phyloP scores from a whole-genome alignment of 2,797 vertebrate species.

The Aldrovandia affinis region DNA sequence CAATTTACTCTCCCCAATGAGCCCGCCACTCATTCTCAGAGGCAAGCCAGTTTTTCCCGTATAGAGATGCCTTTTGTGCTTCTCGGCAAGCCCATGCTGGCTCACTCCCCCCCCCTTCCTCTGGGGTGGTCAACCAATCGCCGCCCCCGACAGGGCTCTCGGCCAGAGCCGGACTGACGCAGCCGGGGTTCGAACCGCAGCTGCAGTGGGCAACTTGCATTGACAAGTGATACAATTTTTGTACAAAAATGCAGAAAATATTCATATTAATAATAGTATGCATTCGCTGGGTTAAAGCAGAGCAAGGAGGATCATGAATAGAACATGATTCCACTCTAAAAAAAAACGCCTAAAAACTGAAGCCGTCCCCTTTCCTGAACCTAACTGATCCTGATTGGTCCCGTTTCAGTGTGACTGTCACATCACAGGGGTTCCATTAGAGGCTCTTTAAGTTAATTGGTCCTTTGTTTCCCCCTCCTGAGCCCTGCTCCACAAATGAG shows the following conservation, averaged over 20 bases:
- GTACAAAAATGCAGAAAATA: background rate
- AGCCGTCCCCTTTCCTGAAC: background rate
- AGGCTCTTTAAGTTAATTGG: constrained; percentile 33
- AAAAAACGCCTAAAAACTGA: background rate
- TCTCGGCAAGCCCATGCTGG: no score
- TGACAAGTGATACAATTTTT: background rate
- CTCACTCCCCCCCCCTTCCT: no score
- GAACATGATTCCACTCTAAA: background rate
- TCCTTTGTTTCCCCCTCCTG: constrained; percentile 38
- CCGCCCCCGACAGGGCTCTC: no score
- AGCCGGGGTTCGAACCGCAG: no score
- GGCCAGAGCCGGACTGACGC: no score
- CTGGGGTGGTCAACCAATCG: no score
- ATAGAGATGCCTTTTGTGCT: no score
- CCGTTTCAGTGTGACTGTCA: background rate
- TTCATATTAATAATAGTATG: background rate
- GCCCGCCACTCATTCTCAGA: no score
- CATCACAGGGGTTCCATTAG: background rate
- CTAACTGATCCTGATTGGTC: background rate
- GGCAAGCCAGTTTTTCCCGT: no score
- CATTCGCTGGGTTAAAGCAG: background rate
- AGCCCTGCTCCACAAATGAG: constrained; percentile 41
- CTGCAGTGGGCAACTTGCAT: no score
- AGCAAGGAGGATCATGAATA: background rate
- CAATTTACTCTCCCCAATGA: no score